A percentile compares a stretch with the other conserved stretches of the same genome.
Conservation (phyloP, 1,140 invertebrate species). For the Palaemon carinicauda region DNA sequence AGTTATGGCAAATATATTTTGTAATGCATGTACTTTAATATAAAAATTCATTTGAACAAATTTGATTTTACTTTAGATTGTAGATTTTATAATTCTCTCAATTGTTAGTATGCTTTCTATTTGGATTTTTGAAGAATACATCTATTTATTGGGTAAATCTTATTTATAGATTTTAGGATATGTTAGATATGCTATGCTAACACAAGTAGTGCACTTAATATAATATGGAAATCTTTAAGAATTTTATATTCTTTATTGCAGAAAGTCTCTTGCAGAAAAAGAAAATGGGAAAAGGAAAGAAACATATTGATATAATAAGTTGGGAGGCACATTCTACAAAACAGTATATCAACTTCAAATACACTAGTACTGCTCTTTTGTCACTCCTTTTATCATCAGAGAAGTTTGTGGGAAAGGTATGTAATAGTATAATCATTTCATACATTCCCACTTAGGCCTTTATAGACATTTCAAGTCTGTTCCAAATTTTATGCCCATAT, state of each 20-base stretch:
- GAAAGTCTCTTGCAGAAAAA: not conserved
- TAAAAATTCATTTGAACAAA: too few relatives aligned
- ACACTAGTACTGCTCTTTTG: conserved; percentile 77
- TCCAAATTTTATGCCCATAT: too few relatives aligned
- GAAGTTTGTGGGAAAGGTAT: conserved; percentile 74
- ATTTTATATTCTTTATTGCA: not conserved
- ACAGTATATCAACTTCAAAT: conserved; percentile 84
- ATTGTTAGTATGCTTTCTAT: too few relatives aligned
- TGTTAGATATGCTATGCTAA: not conserved
- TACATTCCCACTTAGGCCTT: too few relatives aligned
- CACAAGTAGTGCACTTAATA: not conserved
- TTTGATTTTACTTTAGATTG: not conserved
- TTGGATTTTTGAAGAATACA: too few relatives aligned
- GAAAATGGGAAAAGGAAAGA: not conserved
- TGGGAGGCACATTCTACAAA: conserved; percentile 73
- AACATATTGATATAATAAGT: conserved; percentile 70
- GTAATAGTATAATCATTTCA: not conserved
- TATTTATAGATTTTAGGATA: not conserved
- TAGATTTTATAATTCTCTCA: too few relatives aligned
- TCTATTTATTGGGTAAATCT: too few relatives aligned
- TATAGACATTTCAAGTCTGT: too few relatives aligned
- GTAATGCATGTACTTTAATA: too few relatives aligned
- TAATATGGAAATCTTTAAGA: not conserved
- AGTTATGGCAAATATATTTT: too few relatives aligned
- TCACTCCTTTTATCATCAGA: conserved; percentile 73